Base-by-base conservation (phyloP, 2,888 invertebrate genomes). In the Oxyteleia sp. region DNA sequence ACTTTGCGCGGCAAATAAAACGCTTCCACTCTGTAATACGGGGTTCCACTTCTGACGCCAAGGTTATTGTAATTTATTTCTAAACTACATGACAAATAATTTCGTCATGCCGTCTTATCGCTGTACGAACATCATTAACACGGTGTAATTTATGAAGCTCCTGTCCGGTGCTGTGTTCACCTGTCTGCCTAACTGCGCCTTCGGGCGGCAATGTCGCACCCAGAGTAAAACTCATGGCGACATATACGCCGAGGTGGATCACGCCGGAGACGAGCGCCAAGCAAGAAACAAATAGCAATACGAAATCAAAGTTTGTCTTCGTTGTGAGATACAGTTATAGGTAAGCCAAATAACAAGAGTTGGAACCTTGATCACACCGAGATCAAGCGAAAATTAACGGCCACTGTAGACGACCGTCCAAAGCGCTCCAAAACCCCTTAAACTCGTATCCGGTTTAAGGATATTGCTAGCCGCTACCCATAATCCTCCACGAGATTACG, bases 101-200 rank as follows among this genome's bases (percentile, higher is more conserved):
- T 87, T 88, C 78, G 83, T 86, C 72, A 84, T 84, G 82, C 82
- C 81, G 69, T 84, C 69, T 81, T 69, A 72, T 85, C 80, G 79
- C 80, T 80, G 59, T 59, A 68, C 57, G 84, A 63, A 84, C 82
- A 71, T 85, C 85, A 85, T 85, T 85, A 93, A 90, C 91, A 90
- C 91, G 89, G 88, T 90, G 91, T 90, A 91, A 92, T 92, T 92
- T 92, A 92, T 92, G 90, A 92, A 89, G 85, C 85, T 84, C 85
- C 90, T 88, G 91, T 91, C 90, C 88, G 86, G 86, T 87, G 85
- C 86, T 79, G 87, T 71, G 82, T 80, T 72, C 71, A 76, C 80
- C 76, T 89, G 88, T 89, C 89, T 86, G 81, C 81, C 64, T 84
- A 84, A 85, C 80, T 79, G 86, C 83, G 87, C 89, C 89, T 87